Evolutionary conservation across 2,113 vertebrate genomes (phyloP), one percentile per base, ranked within the genome.

Genomic region (Colaptes auratus): DNA sequence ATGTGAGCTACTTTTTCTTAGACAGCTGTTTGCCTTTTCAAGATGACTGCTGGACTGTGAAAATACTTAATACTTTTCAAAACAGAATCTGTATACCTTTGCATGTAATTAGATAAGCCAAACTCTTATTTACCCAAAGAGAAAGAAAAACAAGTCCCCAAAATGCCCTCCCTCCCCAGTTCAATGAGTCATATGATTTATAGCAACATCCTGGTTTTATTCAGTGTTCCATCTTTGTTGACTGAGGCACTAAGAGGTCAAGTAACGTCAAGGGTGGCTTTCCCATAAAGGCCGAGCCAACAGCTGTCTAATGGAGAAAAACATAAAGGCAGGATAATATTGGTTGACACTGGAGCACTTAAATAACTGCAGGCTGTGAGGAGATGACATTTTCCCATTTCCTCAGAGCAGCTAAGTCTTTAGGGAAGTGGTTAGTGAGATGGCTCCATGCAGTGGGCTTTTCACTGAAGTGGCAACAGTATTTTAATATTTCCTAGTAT

Each of bases 211-310:
- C 84, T 95, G 94, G 70, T 86, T 91, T 92, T 91, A 92, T 92
- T 90, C 89, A 89, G 7, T 76, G 71, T 94, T 95, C 77, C 94
- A 88, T 96, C 91, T 96, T 88, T 95, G 90, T 84, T 95, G 91
- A 94, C 92, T 96, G 61, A 93, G 63, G 89, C 85, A 94, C 25
- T 61, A 89, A 89, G 92, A 93, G 94, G 95, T 96, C 95, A 97
- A 97, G 95, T 92, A 94, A 88, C 88, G 95, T 96, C 92, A 95
- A 86, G 89, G 93, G 91, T 92, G 84, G 75, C 59, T 94, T 96
- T 96, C 94, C 64, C 87, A 87, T 96, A 95, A 93, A 95, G 86
- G n/a, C 88, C 95, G 69, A 95, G 53, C 64, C 91, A 91, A 65
- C 72, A 95, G 85, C 72, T 95, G 91, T 86, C 85, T 89, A 65